Evolutionary conservation across 2,113 vertebrate species (phyloP).

Genomic region (Formicarius rufipectus): DNA sequence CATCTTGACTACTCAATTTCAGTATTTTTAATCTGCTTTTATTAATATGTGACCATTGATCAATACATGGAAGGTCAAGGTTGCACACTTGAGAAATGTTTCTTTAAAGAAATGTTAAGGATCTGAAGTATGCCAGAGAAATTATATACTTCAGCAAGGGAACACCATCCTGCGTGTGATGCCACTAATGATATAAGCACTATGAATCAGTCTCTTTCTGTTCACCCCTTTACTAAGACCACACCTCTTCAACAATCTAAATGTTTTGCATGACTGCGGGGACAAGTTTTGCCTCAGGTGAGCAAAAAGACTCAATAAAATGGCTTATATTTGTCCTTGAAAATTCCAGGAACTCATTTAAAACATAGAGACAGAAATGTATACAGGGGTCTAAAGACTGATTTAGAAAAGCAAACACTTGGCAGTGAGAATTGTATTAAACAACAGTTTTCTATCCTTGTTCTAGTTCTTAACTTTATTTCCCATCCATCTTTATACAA

Average conservation of each 20-base stretch:
- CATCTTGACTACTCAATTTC: background rate
- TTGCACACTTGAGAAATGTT: background rate
- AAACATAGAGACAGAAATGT: background rate
- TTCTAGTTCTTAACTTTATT: background rate
- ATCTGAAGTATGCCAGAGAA: background rate
- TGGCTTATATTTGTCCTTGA: background rate
- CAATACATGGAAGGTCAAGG: background rate
- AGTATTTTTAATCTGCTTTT: background rate
- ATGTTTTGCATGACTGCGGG: rapidly evolving
- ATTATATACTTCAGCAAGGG: background rate
- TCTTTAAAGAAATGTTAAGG: background rate
- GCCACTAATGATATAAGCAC: background rate
- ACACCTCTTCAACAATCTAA: background rate
- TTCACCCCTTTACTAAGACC: background rate
- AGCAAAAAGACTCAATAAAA: background rate
- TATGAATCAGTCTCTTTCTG: background rate
- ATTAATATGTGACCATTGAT: background rate
- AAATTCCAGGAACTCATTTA: background rate
- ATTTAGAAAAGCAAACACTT: background rate
- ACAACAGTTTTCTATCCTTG: background rate
- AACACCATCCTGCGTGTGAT: background rate
- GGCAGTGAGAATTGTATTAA: background rate
- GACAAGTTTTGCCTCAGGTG: background rate
- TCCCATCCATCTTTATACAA: background rate
- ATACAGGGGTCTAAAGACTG: background rate